Evolutionary conservation across 2,888 invertebrate genomes (phyloP).

Genomic region (Mesorhabditis spiculigera): DNA sequence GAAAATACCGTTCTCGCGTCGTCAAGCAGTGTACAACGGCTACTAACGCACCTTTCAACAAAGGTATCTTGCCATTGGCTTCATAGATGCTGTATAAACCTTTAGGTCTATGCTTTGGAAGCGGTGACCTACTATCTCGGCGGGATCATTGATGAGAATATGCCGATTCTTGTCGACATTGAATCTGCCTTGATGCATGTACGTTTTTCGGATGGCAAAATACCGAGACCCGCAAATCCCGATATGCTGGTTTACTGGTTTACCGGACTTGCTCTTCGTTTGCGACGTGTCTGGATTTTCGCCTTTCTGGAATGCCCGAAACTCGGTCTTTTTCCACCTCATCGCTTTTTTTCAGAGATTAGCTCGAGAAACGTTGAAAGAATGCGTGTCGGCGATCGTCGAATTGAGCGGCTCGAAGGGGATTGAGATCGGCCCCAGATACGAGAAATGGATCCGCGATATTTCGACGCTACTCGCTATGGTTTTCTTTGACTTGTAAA

Average conservation of each 20-base stretch:
- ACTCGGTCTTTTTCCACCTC: not conserved
- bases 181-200: slow-evolving; percentile 50
- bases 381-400: slow-evolving; percentile 21
- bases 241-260: no score
- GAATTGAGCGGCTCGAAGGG: slow-evolving; percentile 44
- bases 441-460: slow-evolving; percentile 47
- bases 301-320: no score
- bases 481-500: slow-evolving; percentile 11
- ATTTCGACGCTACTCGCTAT: slow-evolving; percentile 43
- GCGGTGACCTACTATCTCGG: slow-evolving; percentile 52
- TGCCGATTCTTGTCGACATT: slow-evolving; percentile 48
- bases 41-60: slow-evolving; percentile 30
- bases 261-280: no score
- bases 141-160: slow-evolving; percentile 51
- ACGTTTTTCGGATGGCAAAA: not conserved
- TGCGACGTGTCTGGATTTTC: no score
- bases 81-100: not conserved
- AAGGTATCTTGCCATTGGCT: slow-evolving; percentile 13
- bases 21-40: slow-evolving; percentile 22
- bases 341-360: slow-evolving; percentile 18
- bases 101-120: slow-evolving; percentile 46
- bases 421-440: slow-evolving; percentile 30
- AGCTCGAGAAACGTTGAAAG: slow-evolving; percentile 23
- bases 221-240: no score
- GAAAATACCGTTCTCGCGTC: slow-evolving; percentile 18